phyloP scores from a whole-genome alignment of 2,797 vertebrate species.

The Microhierax caerulescens region DNA sequence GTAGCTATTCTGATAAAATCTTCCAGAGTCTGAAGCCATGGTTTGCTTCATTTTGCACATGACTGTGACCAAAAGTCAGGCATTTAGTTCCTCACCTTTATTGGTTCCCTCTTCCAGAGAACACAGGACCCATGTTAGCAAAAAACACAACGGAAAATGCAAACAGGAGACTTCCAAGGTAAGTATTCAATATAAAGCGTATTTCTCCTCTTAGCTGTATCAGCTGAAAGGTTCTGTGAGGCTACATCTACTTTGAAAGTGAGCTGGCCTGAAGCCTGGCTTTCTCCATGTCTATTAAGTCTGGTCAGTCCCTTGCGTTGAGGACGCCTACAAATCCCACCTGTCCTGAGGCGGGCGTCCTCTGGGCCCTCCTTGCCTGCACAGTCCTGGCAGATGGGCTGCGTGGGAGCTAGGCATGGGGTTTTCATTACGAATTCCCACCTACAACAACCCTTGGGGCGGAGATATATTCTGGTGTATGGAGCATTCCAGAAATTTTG shows the following conservation, averaged over 20 bases:
- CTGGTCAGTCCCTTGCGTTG: neutral
- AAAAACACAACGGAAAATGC: constrained; percentile 14
- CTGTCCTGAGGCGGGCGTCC: neutral
- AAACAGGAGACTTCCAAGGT: neutral
- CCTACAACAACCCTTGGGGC: neutral
- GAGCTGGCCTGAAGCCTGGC: neutral
- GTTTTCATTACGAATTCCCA: neutral
- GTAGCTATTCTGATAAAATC: neutral
- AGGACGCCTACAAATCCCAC: neutral
- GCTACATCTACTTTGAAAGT: neutral
- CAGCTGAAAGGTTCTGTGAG: neutral
- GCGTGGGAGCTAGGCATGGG: neutral
- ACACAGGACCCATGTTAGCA: neutral
- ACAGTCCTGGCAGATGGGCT: neutral
- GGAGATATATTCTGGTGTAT: neutral
- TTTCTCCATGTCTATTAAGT: neutral
- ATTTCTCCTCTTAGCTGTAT: neutral
- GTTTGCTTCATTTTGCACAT: neutral
- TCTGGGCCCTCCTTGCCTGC: neutral
- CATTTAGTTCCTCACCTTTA: neutral
- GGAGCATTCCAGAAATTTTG: neutral
- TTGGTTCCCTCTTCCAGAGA: constrained; percentile 11
- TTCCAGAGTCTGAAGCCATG: neutral
- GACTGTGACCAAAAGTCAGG: neutral
- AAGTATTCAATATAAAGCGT: neutral